Conservation (phyloP, 2,888 invertebrate species). For the Hypena proboscidalis region DNA sequence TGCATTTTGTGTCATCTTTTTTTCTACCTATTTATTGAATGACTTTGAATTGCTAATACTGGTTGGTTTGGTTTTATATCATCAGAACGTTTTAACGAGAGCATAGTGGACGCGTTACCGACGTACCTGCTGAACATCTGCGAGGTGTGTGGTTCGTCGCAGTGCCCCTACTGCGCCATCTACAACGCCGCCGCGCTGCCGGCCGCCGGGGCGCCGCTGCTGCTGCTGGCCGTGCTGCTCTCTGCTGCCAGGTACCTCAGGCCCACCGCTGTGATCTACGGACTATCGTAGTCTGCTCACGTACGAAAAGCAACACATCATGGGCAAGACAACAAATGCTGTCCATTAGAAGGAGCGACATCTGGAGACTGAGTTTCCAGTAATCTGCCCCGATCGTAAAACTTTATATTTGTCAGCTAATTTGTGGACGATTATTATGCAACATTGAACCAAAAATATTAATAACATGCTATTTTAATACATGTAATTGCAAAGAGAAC, state of each 20-base stretch:
- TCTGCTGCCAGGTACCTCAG: slow-evolving; percentile 29
- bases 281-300: slow-evolving; percentile 29
- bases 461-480: no score
- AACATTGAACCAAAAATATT: no score
- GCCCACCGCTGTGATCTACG: slow-evolving; percentile 20
- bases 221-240: slow-evolving; percentile 41
- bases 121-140: slow-evolving; percentile 96
- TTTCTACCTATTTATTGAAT: no score
- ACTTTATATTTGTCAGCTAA: no score
- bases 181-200: slow-evolving; percentile 87
- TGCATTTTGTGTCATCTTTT: no score
- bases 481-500: no score
- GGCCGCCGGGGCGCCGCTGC: slow-evolving; percentile 43
- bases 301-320: not conserved
- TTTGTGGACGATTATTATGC: no score
- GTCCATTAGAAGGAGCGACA: no score
- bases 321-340: not conserved
- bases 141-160: slow-evolving; percentile 97
- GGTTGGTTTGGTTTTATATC: no score
- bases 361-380: no score
- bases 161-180: slow-evolving; percentile 96
- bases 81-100: slow-evolving; percentile 95
- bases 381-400: no score
- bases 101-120: slow-evolving; percentile 94
- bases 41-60: no score